phyloP scores from a whole-genome alignment of 2,113 vertebrate species.

The Myiopsitta monachus region DNA sequence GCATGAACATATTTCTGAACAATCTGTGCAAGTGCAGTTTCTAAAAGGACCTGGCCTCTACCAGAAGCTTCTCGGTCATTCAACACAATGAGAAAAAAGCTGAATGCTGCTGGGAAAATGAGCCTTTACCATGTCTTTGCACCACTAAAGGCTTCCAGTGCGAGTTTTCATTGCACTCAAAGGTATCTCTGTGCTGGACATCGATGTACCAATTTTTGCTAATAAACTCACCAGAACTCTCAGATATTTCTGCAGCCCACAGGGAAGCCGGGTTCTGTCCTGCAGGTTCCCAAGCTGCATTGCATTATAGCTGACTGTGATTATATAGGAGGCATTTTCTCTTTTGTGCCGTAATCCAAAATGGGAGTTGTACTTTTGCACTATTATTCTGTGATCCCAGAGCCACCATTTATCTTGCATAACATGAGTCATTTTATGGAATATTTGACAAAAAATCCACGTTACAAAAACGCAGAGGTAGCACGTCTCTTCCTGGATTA shows the following conservation, averaged over 20 bases:
- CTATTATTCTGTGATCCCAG: background rate
- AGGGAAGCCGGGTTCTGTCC: background rate
- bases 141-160: background rate
- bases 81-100: background rate
- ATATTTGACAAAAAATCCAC: background rate
- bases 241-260: background rate
- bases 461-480: background rate
- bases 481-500: background rate
- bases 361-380: accelerated
- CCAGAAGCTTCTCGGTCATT: background rate
- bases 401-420: background rate
- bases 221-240: background rate
- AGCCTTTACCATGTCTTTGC: background rate
- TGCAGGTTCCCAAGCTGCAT: background rate
- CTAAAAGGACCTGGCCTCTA: background rate
- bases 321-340: background rate
- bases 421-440: background rate
- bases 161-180: background rate
- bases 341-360: background rate
- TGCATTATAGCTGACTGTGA: background rate
- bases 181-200: accelerated
- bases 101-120: background rate
- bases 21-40: background rate
- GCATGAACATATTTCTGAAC: background rate
- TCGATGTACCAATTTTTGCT: background rate